A percentile compares a stretch with the other conserved stretches of the same genome.
These are phyloP conservation scores for Peribatodes rhomboidaria DNA, from an alignment of 2,888 invertebrate genomes.

Conservation along the genomic window DNA sequence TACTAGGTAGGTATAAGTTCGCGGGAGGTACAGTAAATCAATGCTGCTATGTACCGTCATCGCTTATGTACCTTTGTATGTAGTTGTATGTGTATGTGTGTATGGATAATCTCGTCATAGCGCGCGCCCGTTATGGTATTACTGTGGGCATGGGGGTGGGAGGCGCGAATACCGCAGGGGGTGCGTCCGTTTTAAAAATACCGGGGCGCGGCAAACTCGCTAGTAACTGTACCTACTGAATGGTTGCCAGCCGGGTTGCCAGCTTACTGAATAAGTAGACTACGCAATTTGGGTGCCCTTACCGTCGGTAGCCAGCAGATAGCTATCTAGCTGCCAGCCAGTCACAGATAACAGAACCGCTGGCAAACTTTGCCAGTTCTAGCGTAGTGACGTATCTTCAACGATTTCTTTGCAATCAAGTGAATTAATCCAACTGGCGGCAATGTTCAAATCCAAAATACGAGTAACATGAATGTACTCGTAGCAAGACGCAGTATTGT, in stretches of 20 bases:
- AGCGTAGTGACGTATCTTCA: too few species aligned
- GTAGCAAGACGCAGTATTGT: too few species aligned
- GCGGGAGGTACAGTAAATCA: conserved; percentile 76
- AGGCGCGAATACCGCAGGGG: conserved; percentile 75
- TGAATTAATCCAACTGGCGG: too few species aligned
- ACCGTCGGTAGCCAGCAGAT: not conserved
- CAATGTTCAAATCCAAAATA: too few species aligned
- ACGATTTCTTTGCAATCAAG: too few species aligned
- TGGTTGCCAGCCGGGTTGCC: conserved; percentile 50
- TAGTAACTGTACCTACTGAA: conserved; percentile 44
- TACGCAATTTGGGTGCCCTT: conserved; percentile 1
- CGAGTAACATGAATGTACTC: too few species aligned
- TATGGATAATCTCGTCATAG: conserved; percentile 86
- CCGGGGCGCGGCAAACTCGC: conserved; percentile 66
- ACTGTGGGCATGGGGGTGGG: conserved; percentile 70
- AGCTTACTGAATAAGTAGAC: not conserved
- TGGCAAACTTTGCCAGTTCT: too few species aligned
- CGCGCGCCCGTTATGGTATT: conserved; percentile 86
- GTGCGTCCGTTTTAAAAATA: conserved; percentile 84
- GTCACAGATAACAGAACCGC: not conserved
- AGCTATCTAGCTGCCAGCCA: not conserved
- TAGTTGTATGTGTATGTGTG: conserved; percentile 67
- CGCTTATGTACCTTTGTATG: conserved; percentile 80
- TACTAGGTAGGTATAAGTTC: conserved; percentile 40
- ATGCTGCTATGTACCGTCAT: conserved; percentile 78